Conservation (phyloP, 2,113 vertebrate species). For the Bolborhynchus lineola region DNA sequence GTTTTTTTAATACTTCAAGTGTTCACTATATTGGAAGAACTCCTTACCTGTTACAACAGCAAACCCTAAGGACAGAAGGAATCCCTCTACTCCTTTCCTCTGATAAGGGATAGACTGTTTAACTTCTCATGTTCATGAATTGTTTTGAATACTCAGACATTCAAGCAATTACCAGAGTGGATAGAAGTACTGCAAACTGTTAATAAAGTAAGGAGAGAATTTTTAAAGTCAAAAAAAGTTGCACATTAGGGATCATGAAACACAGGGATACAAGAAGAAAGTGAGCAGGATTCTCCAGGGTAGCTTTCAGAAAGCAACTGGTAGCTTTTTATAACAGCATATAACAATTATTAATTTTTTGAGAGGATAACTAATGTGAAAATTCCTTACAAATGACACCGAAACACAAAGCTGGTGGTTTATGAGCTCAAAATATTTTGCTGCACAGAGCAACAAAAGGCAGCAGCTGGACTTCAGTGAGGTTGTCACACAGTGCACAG, state of each 20-base stretch:
- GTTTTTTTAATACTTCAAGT: neutral
- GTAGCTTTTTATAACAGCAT: neutral
- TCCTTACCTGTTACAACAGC: neutral
- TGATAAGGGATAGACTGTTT: neutral
- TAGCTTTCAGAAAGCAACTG: neutral
- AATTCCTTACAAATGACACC: neutral
- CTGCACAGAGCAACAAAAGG: neutral
- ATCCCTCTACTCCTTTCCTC: neutral
- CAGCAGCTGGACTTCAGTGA: conserved; percentile 3
- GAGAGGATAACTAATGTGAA: neutral
- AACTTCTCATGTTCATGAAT: neutral
- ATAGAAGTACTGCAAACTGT: neutral
- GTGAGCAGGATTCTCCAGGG: neutral
- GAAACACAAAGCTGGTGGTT: neutral
- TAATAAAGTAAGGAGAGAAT: neutral
- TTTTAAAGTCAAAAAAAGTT: neutral
- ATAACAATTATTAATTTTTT: neutral
- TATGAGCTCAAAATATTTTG: conserved; percentile 20
- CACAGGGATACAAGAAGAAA: neutral
- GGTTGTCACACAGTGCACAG: conserved; percentile 14
- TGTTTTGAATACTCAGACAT: neutral
- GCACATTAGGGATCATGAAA: neutral
- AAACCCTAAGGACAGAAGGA: neutral
- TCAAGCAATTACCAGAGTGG: neutral
- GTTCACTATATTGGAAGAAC: neutral